A percentile compares a stretch with the other conserved stretches of the same genome.
Conservation (phyloP, 2,797 vertebrate species). For the Spinus olivaceus region DNA sequence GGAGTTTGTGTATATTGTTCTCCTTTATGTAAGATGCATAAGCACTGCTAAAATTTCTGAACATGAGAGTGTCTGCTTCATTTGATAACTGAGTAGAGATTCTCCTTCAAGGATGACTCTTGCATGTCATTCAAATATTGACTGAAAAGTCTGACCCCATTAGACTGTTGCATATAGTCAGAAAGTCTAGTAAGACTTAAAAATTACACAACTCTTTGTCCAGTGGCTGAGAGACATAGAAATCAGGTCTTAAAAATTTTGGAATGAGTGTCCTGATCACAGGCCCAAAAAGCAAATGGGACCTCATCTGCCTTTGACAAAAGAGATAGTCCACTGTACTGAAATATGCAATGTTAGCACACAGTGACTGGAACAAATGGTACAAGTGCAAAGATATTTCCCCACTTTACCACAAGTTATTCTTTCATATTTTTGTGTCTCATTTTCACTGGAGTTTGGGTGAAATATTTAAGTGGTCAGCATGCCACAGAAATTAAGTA, state of each 20-base stretch:
- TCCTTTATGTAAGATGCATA: neutral
- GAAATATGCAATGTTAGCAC: neutral
- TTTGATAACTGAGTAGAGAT: neutral
- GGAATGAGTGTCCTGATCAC: too few species aligned
- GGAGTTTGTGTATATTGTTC: neutral
- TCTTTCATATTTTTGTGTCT: neutral
- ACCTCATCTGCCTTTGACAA: neutral
- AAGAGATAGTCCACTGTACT: neutral
- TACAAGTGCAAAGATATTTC: neutral
- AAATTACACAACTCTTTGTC: neutral
- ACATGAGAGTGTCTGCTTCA: neutral
- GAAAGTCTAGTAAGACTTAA: neutral
- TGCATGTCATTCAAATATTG: neutral
- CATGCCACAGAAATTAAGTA: neutral
- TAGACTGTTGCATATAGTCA: neutral
- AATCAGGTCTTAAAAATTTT: neutral
- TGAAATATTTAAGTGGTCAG: neutral
- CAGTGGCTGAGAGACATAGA: neutral
- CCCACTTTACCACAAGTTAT: neutral
- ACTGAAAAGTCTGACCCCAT: neutral
- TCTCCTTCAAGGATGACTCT: neutral
- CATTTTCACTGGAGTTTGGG: neutral
- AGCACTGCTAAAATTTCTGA: neutral
- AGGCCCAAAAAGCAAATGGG: rapidly evolving
- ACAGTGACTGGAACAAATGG: neutral